Conservation (phyloP, 2,113 vertebrate species). For the Stigmatopora nigra region DNA sequence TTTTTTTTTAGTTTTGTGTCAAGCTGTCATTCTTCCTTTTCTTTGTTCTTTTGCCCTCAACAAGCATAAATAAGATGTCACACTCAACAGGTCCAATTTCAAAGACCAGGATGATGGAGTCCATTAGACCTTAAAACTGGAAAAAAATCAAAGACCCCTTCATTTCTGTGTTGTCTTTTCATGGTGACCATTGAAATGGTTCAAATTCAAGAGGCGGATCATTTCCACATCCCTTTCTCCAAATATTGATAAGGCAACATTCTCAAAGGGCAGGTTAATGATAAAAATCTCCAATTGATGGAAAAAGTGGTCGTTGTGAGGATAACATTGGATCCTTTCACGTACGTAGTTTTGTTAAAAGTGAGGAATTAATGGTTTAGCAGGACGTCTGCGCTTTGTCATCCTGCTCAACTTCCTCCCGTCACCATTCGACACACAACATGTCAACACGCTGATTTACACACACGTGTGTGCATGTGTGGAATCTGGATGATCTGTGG, state of each 20-base stretch:
- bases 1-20: neutral
- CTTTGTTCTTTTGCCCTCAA: constrained; percentile 79
- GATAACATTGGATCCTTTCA: no score
- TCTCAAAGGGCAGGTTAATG: neutral
- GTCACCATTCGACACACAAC: constrained; percentile 38
- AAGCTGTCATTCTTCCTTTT: constrained; percentile 24
- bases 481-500: constrained; percentile 39
- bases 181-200: no score
- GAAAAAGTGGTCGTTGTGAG: no score
- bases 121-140: constrained; percentile 51
- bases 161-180: neutral
- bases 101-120: constrained; percentile 55
- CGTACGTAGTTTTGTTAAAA: neutral
- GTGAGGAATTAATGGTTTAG: constrained; percentile 29
- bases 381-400: constrained; percentile 20
- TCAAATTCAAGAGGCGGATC: neutral
- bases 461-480: constrained; percentile 22
- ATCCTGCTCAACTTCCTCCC: constrained; percentile 32
- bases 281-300: no score
- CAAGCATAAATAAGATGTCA: constrained; percentile 45
- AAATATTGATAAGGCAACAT: neutral
- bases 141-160: neutral
- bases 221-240: neutral
- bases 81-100: constrained; percentile 40
- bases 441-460: constrained; percentile 50